These are phyloP conservation scores for Chloroceryle aenea DNA, from an alignment of 2,113 vertebrate species.

Conservation along the genomic window DNA sequence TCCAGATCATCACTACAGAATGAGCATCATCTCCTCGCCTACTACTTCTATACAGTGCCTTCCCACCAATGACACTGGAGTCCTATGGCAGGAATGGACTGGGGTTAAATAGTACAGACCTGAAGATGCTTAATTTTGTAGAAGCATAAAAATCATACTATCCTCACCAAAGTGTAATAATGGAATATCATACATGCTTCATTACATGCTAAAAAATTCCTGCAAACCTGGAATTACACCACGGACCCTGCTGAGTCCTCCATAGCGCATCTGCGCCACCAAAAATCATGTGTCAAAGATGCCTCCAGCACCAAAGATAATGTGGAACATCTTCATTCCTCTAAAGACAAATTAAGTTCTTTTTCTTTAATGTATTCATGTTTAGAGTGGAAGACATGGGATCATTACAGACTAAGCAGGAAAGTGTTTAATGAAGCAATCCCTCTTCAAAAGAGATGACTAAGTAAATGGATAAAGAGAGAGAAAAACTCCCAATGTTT, in stretches of 20 bases:
- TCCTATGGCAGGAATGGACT: neutral
- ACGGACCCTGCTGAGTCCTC: neutral
- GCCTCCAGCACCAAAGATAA: neutral
- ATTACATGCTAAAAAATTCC: neutral
- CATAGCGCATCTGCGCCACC: neutral
- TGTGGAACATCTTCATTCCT: neutral
- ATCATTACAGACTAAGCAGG: neutral
- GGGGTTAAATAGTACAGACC: neutral
- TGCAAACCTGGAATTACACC: neutral
- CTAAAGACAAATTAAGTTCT: neutral
- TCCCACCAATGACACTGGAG: neutral
- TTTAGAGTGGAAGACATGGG: neutral
- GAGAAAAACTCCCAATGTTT: neutral
- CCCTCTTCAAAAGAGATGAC: neutral
- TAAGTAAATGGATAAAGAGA: neutral
- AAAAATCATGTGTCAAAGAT: neutral
- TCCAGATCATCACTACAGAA: neutral
- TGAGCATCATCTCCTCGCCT: neutral
- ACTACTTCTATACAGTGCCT: neutral
- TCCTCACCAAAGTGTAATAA: neutral
- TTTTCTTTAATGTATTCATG: neutral
- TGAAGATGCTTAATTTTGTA: neutral
- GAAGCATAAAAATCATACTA: neutral
- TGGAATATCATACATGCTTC: neutral
- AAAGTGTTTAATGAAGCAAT: conserved; percentile 41